Conservation (phyloP, 2,888 invertebrate genomes). For the Drosophila borborema region DNA sequence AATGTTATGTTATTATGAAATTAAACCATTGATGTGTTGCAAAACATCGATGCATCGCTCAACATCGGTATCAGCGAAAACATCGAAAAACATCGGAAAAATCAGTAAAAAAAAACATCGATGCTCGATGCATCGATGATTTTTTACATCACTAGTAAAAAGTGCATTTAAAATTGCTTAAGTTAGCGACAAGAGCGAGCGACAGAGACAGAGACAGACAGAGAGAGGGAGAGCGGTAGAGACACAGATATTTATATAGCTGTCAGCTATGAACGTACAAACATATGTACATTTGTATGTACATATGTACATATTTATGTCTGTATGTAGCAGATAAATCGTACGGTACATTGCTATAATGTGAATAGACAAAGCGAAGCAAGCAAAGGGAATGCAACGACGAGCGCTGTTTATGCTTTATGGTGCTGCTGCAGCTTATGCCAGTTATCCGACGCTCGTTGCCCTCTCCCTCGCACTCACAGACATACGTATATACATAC, state of each 20-base stretch:
- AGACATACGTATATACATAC: too few species aligned
- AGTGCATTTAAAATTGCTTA: constrained; percentile 22
- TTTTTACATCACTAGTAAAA: too few species aligned
- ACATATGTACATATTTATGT: neutral
- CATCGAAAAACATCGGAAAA: too few species aligned
- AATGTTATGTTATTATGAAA: too few species aligned
- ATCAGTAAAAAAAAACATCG: too few species aligned
- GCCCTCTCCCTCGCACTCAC: neutral
- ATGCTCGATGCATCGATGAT: too few species aligned
- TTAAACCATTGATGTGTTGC: too few species aligned
- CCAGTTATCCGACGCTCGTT: neutral
- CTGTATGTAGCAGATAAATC: constrained; percentile 1
- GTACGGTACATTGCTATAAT: neutral
- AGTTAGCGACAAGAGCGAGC: constrained; percentile 12
- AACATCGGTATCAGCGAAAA: too few species aligned
- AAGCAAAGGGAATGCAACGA: constrained; percentile 1
- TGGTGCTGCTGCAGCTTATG: constrained; percentile 13
- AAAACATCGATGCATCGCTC: too few species aligned
- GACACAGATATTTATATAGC: neutral
- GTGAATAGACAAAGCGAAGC: neutral
- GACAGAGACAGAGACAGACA: neutral
- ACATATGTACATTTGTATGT: too few species aligned
- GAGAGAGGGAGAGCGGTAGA: neutral
- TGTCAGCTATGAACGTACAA: neutral
- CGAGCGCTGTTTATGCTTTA: constrained; percentile 8